Evolutionary conservation across 1,140 invertebrate genomes (phyloP), one percentile per base, ranked within the genome.

Genomic region (Magallana gigas): DNA sequence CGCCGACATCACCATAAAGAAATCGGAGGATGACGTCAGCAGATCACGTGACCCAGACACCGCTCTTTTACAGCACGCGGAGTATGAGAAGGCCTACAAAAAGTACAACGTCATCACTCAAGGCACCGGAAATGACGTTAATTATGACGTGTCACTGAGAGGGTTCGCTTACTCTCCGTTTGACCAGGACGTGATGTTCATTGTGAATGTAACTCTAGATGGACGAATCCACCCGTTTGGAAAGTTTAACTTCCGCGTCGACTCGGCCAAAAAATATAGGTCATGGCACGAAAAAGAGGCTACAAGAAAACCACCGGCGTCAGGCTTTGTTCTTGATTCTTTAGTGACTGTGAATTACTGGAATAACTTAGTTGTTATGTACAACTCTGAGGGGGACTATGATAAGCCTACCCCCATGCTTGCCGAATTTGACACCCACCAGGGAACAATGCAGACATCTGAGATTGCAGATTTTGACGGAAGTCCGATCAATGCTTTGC

Each of bases 1-100:
- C 64, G n/a, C 87, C 18, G 87, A 88, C 36, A 60, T 88, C 14
- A 18, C n/a, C 4, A 62, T 88, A 23, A 82, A 60, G 36, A 12
- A 62, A 48, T 64, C 84, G n/a, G 14, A 8, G 57, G 11, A 57
- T 1, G 4, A 16, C n/a, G 9, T 1, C n/a, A 8, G 11, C 8
- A 57, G 57, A 56, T 9, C 6, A 12, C 12, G 29, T 14, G 48
- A 57, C 14, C 48, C 48, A n/a, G 57, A n/a, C 23, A 58, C n/a
- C 82, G 18, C 48, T 4, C 82, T 57, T 8, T 23, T 57, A 57
- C 36, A 58, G n/a, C 57, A 83, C 57, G 14, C n/a, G 16, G 82
- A 83, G n/a, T 83, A 57, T 57, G 8, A 56, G 29, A 36, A 14
- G 23, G 23, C 76, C 48, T 36, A 8, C 76, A 80, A 56, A 56